A percentile compares a stretch with the other conserved stretches of the same genome.
phyloP scores from a whole-genome alignment of 2,797 vertebrate genomes.

The Paramormyrops hopkinsi region DNA sequence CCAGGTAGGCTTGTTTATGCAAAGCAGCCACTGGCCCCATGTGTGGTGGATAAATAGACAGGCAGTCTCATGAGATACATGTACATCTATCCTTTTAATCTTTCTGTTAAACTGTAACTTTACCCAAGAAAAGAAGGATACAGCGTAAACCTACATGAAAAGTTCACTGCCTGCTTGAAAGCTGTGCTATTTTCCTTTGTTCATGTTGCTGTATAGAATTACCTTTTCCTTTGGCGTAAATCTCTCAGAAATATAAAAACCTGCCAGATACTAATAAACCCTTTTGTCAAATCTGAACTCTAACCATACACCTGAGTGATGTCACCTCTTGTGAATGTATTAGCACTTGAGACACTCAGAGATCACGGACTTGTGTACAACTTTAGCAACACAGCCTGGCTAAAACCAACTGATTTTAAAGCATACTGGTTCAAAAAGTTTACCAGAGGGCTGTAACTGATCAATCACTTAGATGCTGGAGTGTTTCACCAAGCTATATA shows the following conservation, averaged over 20 bases:
- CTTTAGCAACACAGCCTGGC: too few species aligned
- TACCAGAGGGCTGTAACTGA: background rate
- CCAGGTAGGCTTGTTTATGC: background rate
- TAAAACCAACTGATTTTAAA: background rate
- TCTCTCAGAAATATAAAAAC: conserved; percentile 51
- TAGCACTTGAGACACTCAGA: conserved; percentile 33
- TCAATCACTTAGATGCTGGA: background rate
- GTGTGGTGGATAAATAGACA: conserved; percentile 16
- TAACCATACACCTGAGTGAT: conserved; percentile 48
- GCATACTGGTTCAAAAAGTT: background rate
- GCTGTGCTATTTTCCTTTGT: conserved; percentile 50
- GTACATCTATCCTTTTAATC: conserved; percentile 29
- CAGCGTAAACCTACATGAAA: conserved; percentile 38
- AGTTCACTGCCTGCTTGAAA: conserved; percentile 49
- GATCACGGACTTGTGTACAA: background rate
- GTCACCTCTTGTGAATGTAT: conserved; percentile 47
- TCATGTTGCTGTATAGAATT: conserved; percentile 40
- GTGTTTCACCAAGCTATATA: background rate
- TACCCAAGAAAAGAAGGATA: conserved; percentile 40
- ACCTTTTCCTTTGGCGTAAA: conserved; percentile 40
- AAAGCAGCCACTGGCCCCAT: background rate
- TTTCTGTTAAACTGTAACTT: conserved; percentile 43
- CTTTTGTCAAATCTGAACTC: conserved; percentile 45
- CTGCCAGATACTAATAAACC: conserved; percentile 55
- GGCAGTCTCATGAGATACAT: conserved; percentile 22